These are phyloP conservation scores for Hystrix cristata DNA, from an alignment of 2,113 vertebrate species.

Conservation along the genomic window DNA sequence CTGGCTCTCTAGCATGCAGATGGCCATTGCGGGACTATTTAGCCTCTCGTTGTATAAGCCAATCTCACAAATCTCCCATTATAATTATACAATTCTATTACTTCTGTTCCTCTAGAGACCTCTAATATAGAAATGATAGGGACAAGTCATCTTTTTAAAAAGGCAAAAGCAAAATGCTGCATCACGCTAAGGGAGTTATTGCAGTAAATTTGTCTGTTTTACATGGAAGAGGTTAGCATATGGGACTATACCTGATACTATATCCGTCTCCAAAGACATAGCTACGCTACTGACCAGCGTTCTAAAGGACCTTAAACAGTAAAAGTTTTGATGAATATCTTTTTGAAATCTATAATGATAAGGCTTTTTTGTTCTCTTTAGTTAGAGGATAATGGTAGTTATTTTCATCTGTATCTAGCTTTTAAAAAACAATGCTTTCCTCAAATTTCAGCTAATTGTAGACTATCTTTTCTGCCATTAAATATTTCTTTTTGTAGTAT, in stretches of 20 bases:
- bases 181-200: background rate
- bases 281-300: background rate
- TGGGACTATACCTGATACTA: background rate
- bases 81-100: background rate
- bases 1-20: background rate
- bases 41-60: background rate
- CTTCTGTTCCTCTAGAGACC: background rate
- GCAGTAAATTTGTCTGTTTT: background rate
- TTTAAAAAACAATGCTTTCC: background rate
- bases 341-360: background rate
- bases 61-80: background rate
- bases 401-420: background rate
- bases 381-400: background rate
- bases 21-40: background rate
- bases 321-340: background rate
- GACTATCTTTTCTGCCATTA: background rate
- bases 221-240: background rate
- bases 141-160: background rate
- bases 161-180: background rate
- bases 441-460: conserved; percentile 31
- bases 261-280: background rate
- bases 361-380: background rate
- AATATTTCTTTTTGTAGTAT: background rate
- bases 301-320: background rate
- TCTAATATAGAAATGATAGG: background rate